Evolutionary conservation across 2,797 vertebrate genomes (phyloP), one percentile per base, ranked within the genome.

Genomic region (Semaprochilodus insignis): DNA sequence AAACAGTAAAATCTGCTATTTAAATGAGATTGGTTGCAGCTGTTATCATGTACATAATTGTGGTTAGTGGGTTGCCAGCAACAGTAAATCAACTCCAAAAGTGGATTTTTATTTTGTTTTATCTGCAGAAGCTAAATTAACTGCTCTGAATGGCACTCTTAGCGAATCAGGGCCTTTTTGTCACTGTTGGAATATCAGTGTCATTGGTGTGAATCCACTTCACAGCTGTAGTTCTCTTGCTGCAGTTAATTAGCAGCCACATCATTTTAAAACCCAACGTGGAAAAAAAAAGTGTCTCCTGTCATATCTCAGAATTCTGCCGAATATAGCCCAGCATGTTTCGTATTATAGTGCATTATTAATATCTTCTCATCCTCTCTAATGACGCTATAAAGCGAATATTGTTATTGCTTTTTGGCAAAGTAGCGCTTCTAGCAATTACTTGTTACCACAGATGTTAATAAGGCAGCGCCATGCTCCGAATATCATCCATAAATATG

Each of bases 291-390:
- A 44, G 8, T 6, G 21, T 72, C 62, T 34, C 23, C 25, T 52
- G 60, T 31, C 74, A 48, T 54, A 67, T 40, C 31, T 63, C 25
- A 57, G 57, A 44, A 27, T 82, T 82, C 57, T 25, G 54, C 63
- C 40, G 27, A 83, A 83, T 74, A 57, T 52, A 73, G 21, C 66
- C 67, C 74, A 81, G 77, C 74, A 48, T 69, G 78, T n/a, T 77
- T 57, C 40, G 34, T 21, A 65, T 77, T 51, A 63, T 44, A 19
- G 19, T 51, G 60, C 44, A 52, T 81, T 81, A 71, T 71, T 71
- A 71, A 71, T 71, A 51, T 71, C n/a, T 71, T 52, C 69, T 51
- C 44, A 51, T 71, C 69, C 69, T 71, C 69, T 15, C n/a, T 78
- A 74, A 74, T 55, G 76, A 66, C 51, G 36, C 34, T 54, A 66